These are phyloP conservation scores for Aporophyla lueneburgensis DNA, from an alignment of 2,888 invertebrate species.

Conservation along the genomic window DNA sequence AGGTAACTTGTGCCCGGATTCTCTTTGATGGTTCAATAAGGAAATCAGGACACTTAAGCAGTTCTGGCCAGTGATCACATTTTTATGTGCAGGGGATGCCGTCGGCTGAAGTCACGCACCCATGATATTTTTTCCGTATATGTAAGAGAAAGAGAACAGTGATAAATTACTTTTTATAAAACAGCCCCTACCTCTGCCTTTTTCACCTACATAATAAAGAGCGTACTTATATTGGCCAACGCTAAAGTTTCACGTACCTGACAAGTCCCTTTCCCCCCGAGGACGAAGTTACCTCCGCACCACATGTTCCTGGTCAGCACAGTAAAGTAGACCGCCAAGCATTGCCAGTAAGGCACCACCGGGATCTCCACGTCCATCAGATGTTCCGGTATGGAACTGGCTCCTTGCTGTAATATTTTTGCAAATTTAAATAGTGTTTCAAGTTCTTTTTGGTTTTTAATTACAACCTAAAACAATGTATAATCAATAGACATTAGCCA, in stretches of 20 bases:
- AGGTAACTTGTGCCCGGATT: too few species aligned
- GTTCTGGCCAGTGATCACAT: too few species aligned
- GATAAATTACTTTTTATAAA: too few species aligned
- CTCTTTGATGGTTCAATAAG: too few species aligned
- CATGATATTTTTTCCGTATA: too few species aligned
- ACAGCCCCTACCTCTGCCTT: background rate
- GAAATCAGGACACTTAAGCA: too few species aligned
- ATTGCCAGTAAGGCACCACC: conserved; percentile 77
- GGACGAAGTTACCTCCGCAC: conserved; percentile 84
- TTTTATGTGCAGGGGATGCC: too few species aligned
- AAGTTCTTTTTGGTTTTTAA: background rate
- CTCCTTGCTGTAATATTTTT: conserved; percentile 79
- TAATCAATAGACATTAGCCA: too few species aligned
- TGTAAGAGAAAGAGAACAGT: too few species aligned
- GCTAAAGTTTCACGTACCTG: conserved; percentile 67
- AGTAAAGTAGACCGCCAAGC: conserved; percentile 72
- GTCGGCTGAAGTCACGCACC: too few species aligned
- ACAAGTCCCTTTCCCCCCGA: conserved; percentile 85
- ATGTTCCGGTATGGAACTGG: conserved; percentile 80
- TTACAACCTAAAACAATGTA: background rate
- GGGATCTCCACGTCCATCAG: conserved; percentile 83
- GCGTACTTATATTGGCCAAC: background rate
- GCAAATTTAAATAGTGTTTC: background rate
- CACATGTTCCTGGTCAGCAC: conserved; percentile 82
- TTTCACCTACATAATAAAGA: background rate